phyloP scores from a whole-genome alignment of 2,797 vertebrate genomes.

The Pachyuromys duprasi region DNA sequence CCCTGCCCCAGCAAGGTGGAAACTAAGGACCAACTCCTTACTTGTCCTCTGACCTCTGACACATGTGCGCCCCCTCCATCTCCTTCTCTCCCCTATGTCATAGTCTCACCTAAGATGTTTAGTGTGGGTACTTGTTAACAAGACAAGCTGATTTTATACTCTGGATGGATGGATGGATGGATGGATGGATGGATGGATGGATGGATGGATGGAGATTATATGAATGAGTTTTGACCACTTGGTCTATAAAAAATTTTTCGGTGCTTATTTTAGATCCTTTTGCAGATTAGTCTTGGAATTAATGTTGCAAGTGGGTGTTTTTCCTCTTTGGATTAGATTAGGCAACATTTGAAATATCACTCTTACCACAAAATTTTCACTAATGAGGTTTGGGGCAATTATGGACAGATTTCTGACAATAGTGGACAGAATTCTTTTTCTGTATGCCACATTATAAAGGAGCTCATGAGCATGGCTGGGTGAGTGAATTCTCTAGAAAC shows the following conservation, averaged over 20 bases:
- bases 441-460: background rate
- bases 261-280: constrained; percentile 55
- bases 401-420: background rate
- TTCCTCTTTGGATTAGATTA: constrained; percentile 73
- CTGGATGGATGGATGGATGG: background rate
- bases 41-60: background rate
- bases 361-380: background rate
- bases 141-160: background rate
- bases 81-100: background rate
- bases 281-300: constrained; percentile 16
- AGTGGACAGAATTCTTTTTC: background rate
- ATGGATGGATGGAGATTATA: background rate
- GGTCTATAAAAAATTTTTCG: constrained; percentile 35
- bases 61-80: background rate
- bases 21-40: background rate
- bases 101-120: background rate
- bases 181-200: background rate
- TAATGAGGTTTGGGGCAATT: background rate
- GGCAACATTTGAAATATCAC: constrained; percentile 59
- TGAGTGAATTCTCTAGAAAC: background rate
- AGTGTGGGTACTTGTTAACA: background rate
- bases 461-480: background rate
- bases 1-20: background rate
- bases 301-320: constrained; percentile 61
- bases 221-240: background rate